Evolutionary conservation across 2,888 invertebrate species (phyloP).

Genomic region (Ormyrus rosae): DNA sequence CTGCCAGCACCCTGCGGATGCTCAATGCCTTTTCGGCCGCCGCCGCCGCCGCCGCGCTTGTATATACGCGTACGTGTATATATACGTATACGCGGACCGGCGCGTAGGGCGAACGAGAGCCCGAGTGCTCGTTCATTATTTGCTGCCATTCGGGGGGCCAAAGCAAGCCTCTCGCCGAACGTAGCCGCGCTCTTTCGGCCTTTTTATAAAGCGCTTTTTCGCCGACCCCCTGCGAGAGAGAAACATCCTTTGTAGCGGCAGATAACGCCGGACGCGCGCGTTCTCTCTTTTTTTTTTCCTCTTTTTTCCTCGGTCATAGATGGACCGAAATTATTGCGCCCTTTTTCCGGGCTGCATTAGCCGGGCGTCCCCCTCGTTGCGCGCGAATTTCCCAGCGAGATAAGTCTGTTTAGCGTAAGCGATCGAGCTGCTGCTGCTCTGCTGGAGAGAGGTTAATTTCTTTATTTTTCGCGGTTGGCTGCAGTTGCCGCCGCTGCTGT

Average conservation of each 20-base stretch:
- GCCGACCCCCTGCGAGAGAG: no score
- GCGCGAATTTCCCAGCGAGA: background rate
- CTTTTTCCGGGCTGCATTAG: background rate
- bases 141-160: conserved; percentile 35
- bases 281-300: no score
- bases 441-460: no score
- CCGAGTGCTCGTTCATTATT: conserved; percentile 52
- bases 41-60: conserved; percentile 34
- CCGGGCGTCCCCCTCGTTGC: no score
- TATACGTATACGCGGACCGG: background rate
- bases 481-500: no score
- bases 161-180: no score
- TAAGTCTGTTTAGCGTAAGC: conserved; percentile 4
- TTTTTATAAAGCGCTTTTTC: conserved; percentile 44
- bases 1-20: conserved; percentile 69
- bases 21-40: conserved; percentile 65
- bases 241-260: conserved; percentile 23
- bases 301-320: background rate
- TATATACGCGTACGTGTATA: no score
- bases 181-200: background rate
- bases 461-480: no score
- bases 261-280: background rate
- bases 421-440: background rate
- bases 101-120: background rate
- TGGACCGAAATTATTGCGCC: conserved; percentile 19